A percentile compares a stretch with the other conserved stretches of the same genome.
Evolutionary conservation across 2,888 invertebrate genomes (phyloP).

Genomic region (Eulithis testata): DNA sequence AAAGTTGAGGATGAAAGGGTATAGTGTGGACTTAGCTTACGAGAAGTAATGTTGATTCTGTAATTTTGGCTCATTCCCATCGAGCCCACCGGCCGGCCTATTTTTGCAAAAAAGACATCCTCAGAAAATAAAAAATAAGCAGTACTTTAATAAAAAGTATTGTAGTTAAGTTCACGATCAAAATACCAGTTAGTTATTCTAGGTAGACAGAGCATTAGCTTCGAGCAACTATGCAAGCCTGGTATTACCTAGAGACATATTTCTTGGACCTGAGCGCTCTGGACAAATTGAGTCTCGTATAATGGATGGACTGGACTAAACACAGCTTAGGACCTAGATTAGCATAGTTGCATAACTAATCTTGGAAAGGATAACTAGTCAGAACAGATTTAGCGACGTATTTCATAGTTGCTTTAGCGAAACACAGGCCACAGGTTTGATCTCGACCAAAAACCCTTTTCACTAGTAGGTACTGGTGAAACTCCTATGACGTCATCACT

Average conservation of each 20-base stretch:
- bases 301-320: conserved; percentile 23
- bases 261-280: conserved; percentile 13
- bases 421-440: too few species aligned
- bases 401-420: not conserved
- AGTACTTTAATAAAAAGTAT: too few species aligned
- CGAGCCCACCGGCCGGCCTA: too few species aligned
- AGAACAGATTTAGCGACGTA: not conserved
- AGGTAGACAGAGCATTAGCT: not conserved
- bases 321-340: conserved; percentile 14
- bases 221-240: conserved; percentile 17
- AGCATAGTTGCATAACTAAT: conserved; percentile 10
- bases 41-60: too few species aligned
- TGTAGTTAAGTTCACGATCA: not conserved
- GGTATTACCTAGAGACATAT: conserved; percentile 24
- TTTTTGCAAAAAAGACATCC: too few species aligned
- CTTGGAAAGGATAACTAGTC: conserved; percentile 4
- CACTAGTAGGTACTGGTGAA: too few species aligned
- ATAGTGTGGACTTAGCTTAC: too few species aligned
- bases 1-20: too few species aligned
- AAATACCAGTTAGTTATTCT: not conserved
- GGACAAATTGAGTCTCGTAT: conserved; percentile 26
- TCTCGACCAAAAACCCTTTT: too few species aligned
- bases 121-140: too few species aligned
- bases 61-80: too few species aligned
- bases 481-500: too few species aligned